Conservation (phyloP, 2,113 vertebrate genomes). For the Ploceus nigricollis region DNA sequence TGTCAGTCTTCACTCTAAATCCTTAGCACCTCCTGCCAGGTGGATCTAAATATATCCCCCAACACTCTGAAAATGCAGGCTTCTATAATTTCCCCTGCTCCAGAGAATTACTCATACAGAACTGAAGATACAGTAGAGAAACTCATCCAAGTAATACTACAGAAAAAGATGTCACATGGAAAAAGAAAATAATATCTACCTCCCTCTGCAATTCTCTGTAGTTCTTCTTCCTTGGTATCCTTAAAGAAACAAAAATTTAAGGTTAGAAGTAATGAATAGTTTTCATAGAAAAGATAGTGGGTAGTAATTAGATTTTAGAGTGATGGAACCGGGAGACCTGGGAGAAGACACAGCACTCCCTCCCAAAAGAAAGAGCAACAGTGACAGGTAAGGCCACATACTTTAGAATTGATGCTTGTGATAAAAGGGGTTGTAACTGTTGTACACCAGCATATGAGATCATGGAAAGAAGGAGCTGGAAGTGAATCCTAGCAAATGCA, state of each 20-base stretch:
- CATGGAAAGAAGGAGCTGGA: neutral
- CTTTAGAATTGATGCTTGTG: neutral
- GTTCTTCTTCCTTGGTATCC: neutral
- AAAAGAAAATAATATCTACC: neutral
- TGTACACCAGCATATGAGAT: neutral
- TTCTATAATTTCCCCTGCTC: neutral
- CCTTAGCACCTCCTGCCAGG: neutral
- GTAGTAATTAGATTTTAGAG: neutral
- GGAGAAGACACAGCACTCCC: neutral
- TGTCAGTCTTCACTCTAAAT: neutral
- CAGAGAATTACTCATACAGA: neutral
- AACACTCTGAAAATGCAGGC: neutral
- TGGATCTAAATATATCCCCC: neutral
- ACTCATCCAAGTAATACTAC: neutral
- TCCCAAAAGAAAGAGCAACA: neutral
- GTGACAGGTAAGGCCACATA: neutral
- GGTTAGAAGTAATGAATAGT: neutral
- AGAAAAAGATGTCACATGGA: neutral
- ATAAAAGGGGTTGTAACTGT: neutral
- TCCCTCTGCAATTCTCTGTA: neutral
- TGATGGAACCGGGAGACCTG: neutral
- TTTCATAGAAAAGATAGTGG: neutral
- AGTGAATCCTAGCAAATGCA: neutral
- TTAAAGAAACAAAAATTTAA: neutral
- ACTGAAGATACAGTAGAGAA: neutral